phyloP scores from a whole-genome alignment of 1,140 invertebrate species.

The Hylaeus anthracinus region DNA sequence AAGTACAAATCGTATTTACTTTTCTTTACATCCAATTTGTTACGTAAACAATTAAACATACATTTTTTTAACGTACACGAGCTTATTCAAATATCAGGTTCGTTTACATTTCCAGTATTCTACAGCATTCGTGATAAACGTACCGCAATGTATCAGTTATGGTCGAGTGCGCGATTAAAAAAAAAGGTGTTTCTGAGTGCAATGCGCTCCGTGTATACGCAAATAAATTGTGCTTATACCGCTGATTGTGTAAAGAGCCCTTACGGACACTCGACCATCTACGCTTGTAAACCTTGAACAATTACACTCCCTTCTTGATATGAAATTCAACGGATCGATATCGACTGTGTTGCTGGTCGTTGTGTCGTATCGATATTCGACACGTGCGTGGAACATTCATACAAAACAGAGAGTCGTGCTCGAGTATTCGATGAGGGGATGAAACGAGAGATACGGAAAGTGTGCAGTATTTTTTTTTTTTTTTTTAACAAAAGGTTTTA shows the following conservation, averaged over 20 bases:
- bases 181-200: neutral
- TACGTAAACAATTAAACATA: no score
- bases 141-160: neutral
- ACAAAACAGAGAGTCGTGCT: neutral
- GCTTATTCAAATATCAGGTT: no score
- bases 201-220: no score
- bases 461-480: neutral
- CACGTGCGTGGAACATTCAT: no score
- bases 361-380: no score
- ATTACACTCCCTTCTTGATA: neutral
- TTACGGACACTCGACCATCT: neutral
- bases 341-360: neutral
- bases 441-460: neutral
- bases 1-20: no score
- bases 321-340: neutral
- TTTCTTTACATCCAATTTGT: no score
- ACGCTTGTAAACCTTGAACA: neutral
- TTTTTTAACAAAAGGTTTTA: no score
- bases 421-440: neutral
- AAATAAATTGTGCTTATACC: neutral
- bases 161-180: neutral
- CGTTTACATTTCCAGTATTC: no score
- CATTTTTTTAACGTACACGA: no score
- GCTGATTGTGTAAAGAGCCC: neutral
- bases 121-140: no score